Percentiles rank a stretch among this genome's conserved stretches.
phyloP scores from a whole-genome alignment of 2,888 invertebrate species.

The Allophyes oxyacanthae region DNA sequence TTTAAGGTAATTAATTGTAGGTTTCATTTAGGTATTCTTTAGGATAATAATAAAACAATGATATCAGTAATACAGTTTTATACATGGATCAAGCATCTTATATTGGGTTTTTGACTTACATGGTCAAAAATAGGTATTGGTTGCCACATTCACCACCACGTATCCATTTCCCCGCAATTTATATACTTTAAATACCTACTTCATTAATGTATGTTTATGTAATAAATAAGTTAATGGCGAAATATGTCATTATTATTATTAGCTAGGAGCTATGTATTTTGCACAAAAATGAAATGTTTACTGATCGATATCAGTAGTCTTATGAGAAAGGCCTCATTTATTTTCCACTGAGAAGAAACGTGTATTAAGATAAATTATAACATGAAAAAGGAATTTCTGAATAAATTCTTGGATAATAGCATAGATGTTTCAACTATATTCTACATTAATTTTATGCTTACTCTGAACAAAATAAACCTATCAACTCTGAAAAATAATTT shows the following conservation, averaged over 20 bases:
- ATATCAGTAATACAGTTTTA: constrained; percentile 6
- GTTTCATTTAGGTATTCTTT: constrained; percentile 24
- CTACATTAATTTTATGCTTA: constrained; percentile 15
- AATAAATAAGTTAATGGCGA: constrained; percentile 11
- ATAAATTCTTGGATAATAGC: not conserved
- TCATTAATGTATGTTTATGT: too few species aligned
- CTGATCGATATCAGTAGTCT: constrained; percentile 10
- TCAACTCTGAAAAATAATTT: constrained; percentile 11
- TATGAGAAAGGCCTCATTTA: constrained; percentile 10
- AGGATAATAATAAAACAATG: constrained; percentile 7
- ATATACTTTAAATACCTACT: constrained; percentile 11
- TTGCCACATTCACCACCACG: not conserved
- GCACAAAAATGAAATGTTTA: constrained; percentile 43
- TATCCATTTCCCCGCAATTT: constrained; percentile 2
- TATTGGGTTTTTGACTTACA: too few species aligned
- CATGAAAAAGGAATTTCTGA: not conserved
- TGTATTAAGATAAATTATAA: too few species aligned
- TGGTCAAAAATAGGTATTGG: constrained; percentile 2
- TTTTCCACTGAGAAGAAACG: not conserved
- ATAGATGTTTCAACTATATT: constrained; percentile 5
- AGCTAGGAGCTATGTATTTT: constrained; percentile 33
- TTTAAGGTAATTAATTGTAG: constrained; percentile 33
- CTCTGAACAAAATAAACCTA: constrained; percentile 30
- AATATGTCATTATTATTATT: constrained; percentile 19
- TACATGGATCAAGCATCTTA: not conserved